Evolutionary conservation across 1,140 invertebrate genomes (phyloP).

Genomic region (Lasaia peninsularis): DNA sequence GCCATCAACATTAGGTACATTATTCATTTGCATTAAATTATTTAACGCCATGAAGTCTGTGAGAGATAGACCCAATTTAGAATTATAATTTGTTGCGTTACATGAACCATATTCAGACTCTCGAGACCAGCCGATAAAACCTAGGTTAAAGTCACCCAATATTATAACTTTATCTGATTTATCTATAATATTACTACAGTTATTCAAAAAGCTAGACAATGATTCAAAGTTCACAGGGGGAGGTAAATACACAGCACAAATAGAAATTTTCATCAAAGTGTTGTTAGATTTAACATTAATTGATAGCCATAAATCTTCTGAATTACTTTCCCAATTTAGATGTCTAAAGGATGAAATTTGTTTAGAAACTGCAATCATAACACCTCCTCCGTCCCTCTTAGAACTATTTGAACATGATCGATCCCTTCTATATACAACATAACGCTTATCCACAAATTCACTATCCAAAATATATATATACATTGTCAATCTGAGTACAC

Average conservation of each 20-base stretch:
- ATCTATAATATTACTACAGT: conserved; percentile 11
- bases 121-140: conserved; percentile 16
- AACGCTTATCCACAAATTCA: conserved; percentile 3
- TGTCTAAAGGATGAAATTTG: not conserved
- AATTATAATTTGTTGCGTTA: not conserved
- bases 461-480: too few species aligned
- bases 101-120: not conserved
- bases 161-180: conserved; percentile 19
- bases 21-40: conserved; percentile 16
- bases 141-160: conserved; percentile 21
- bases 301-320: conserved; percentile 22
- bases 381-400: conserved; percentile 3
- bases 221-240: conserved; percentile 16
- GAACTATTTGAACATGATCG: not conserved
- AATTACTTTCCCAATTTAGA: conserved; percentile 15
- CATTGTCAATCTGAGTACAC: too few species aligned
- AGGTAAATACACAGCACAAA: conserved; percentile 24
- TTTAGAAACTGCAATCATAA: conserved; percentile 4
- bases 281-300: conserved; percentile 14
- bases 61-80: conserved; percentile 9
- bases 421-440: conserved; percentile 1
- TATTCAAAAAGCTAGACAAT: conserved; percentile 12
- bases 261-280: conserved; percentile 14
- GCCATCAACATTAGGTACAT: conserved; percentile 6
- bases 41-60: conserved; percentile 19